These are phyloP conservation scores for Lepidostoma basale DNA, from an alignment of 1,140 invertebrate species.

Conservation along the genomic window DNA sequence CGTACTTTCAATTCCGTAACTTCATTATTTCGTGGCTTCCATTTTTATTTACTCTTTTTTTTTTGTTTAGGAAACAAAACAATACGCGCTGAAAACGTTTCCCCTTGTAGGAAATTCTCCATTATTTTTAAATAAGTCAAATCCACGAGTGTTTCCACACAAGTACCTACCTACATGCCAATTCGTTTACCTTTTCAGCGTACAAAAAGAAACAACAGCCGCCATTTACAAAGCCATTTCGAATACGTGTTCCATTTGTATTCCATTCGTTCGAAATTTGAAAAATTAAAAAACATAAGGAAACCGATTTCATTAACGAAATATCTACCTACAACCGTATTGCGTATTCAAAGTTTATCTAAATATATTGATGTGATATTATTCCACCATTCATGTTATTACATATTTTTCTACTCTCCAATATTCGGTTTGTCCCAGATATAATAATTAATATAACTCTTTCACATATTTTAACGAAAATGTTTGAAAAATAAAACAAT, in stretches of 20 bases:
- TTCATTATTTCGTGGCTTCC: no score
- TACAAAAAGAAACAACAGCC: slow-evolving; percentile 2
- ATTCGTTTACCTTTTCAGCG: not conserved
- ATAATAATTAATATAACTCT: no score
- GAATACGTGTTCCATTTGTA: slow-evolving; percentile 7
- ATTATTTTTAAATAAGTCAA: not conserved
- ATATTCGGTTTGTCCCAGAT: no score
- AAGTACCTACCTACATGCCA: not conserved
- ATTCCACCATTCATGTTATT: no score
- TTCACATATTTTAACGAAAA: no score
- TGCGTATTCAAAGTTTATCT: no score
- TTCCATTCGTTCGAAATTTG: not conserved
- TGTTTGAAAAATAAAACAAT: no score
- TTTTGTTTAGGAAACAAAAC: not conserved
- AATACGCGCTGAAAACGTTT: not conserved
- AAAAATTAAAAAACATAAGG: slow-evolving; percentile 18
- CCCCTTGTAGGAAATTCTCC: not conserved
- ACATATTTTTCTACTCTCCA: no score
- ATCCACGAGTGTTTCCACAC: not conserved
- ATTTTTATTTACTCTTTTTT: not conserved
- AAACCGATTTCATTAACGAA: slow-evolving; percentile 11
- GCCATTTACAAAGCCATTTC: slow-evolving; percentile 8
- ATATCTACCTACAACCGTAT: no score
- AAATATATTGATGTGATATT: no score
- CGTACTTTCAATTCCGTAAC: no score